These are phyloP conservation scores for Melolontha melolontha DNA, from an alignment of 2,888 invertebrate genomes.

Conservation along the genomic window DNA sequence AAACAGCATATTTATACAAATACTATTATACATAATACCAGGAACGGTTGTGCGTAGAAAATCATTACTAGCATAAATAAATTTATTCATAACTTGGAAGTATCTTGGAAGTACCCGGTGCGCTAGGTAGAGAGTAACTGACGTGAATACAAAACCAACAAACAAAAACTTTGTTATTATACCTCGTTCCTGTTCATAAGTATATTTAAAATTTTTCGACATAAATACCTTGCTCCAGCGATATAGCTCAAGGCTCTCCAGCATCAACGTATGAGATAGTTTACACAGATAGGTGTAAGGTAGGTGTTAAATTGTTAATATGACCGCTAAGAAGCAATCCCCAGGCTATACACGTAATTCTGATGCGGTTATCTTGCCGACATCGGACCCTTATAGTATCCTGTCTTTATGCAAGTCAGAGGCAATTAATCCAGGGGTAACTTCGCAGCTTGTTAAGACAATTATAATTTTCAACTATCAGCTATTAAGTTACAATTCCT, in stretches of 20 bases:
- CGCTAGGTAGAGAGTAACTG: not conserved
- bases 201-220: constrained; percentile 25
- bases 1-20: constrained; percentile 6
- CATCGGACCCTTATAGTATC: constrained; percentile 39
- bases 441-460: constrained; percentile 47
- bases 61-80: constrained; percentile 32
- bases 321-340: constrained; percentile 47
- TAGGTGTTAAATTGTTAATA: constrained; percentile 53
- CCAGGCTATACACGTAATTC: constrained; percentile 44
- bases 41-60: not conserved
- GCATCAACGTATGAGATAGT: constrained; percentile 45
- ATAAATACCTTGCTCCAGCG: constrained; percentile 38
- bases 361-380: constrained; percentile 36
- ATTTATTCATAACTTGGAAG: constrained; percentile 3
- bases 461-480: constrained; percentile 47
- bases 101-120: not conserved
- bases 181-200: constrained; percentile 17
- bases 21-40: constrained; percentile 10
- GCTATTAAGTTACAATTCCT: constrained; percentile 20
- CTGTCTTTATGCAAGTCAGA: constrained; percentile 32
- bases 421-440: constrained; percentile 51
- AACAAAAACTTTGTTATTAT: constrained; percentile 34
- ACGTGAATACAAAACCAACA: constrained; percentile 26
- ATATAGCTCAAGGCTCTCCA: constrained; percentile 40
- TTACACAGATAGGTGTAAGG: constrained; percentile 49